Evolutionary conservation across 2,113 vertebrate genomes (phyloP), one percentile per base, ranked within the genome.

Genomic region (Pteronura brasiliensis): DNA sequence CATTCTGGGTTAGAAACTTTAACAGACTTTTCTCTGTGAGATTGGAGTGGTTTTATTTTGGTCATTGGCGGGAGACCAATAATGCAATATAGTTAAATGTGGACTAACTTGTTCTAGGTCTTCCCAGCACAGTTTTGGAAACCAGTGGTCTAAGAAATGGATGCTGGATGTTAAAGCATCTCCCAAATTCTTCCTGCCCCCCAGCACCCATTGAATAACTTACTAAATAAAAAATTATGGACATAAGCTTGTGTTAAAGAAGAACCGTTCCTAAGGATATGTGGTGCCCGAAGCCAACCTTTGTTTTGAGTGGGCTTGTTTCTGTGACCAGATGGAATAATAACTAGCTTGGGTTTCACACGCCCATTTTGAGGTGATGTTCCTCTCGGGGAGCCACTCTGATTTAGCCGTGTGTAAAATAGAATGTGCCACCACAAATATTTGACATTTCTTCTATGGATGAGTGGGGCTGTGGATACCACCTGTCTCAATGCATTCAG

Each of bases 1-100:
- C 63, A 71, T 92, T 86, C 61, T 93, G 47, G 47, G 7, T 88
- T 96, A 59, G 72, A 96, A 90, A 94, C 65, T 81, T 93, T 36
- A 74, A 71, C n/a, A 72, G 80, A 44, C 4, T 74, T 81, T 77
- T 94, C 11, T 13, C 20, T 72, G 34, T 91, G 47, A 89, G 27
- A 86, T 34, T 59, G 44, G 34, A 80, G 18, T 83, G 63, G 13
- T 61, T 88, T 87, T 86, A 63, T 94, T 94, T 74, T 88, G 57
- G 63, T 94, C 91, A 8, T 59, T 94, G 27, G 31, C 21, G 6
- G n/a, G n/a, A 92, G 21, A n/a, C 77, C 67, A 81, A 59, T 23
- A 84, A 81, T 59, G 21, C 6, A 67, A 34, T 74, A 92, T 42
- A 86, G 65, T 80, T 59, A 74, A 55, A 61, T 29, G n/a, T 42